Base-by-base conservation (phyloP, 2,113 vertebrate genomes). In the Himantopus leucocephalus region DNA sequence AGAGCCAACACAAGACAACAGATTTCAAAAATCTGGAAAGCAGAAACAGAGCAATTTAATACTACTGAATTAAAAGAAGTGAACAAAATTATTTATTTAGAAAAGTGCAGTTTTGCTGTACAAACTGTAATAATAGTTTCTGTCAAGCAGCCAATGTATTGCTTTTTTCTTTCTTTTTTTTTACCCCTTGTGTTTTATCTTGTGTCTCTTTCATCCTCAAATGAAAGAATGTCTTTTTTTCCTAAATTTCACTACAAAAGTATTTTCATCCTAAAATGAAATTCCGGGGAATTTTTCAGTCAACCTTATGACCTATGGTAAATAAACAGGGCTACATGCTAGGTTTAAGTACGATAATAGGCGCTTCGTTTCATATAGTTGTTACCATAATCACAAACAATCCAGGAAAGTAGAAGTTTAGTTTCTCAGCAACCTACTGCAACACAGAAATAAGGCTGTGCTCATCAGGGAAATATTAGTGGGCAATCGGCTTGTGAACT, bases 391-490 rank as follows among this genome's bases (percentile, higher is more conserved):
- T 74, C 63, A 50, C 2, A 1, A 91, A 62, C 14, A 62, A 17
- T 59, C 48, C 16, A 2, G 37, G 34, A 86, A 94, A 19, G 26
- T n/a, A 56, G 35, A 84, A 70, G 14, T 86, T 86, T 59, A 47
- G 59, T 81, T 90, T 92, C 77, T 88, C 59, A 85, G 62, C 20
- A 92, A n/a, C 26, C 13, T 67, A 62, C 60, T 71, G 59, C 24
- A 77, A 72, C 15, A 75, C 23, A 81, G 67, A 84, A 89, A 92
- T 37, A 74, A 86, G 29, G 10, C 41, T 91, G 29, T 55, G 34
- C n/a, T 96, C 83, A 64, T 55, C 27, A 50, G 23, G 35, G 73
- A 91, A 91, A 87, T 81, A 74, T 75, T 63, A 84, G 64, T 20
- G 17, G 55, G n/a, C 59, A 84, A 74, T 30, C 74, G 76, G 14